Evolutionary conservation across 1,140 invertebrate genomes (phyloP), one percentile per base, ranked within the genome.

Genomic region (Amphibalanus amphitrite): DNA sequence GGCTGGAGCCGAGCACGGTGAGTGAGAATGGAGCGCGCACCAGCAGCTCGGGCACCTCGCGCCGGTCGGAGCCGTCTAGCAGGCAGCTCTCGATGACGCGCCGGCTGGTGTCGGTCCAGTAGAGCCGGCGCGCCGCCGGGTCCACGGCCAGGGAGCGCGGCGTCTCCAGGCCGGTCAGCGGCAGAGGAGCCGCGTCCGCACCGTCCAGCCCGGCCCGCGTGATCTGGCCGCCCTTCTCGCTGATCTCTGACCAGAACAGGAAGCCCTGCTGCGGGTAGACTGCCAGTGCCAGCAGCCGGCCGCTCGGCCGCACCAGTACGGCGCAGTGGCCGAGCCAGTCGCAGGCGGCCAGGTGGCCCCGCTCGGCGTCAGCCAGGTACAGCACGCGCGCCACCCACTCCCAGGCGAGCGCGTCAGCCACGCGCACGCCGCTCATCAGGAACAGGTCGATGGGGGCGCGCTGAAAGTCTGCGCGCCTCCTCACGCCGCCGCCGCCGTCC

Each of bases 171-270:
- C 78, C 33, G 85, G n/a, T 3, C 26, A 28, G 6, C 26, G 28
- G n/a, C 65, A 67, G 65, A 4, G 20, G 3, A 13, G 26, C 26
- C 17, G n/a, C 26, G 13, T 26, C 26, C 15, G 10, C 10, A 26
- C 65, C 65, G n/a, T 67, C 65, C n/a, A 67, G 65, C 10, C 28
- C 65, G n/a, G 65, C 65, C n/a, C 65, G 65, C 65, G 28, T 26
- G 6, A 67, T 26, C 65, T 17, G n/a, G n/a, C 82, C 82, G 33
- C 78, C 77, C 29, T 71, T 74, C 72, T 75, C 77, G 47, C 83
- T 83, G 30, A 79, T 81, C 75, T 86, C 85, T 47, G 81, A 81
- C 83, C 87, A 86, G 77, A 89, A 89, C 68, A 90, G 74, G 75
- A 82, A 83, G 1, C 88, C 88, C 69, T 76, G 76, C 8, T 79